A percentile compares a stretch with the other conserved stretches of the same genome.
phyloP scores from a whole-genome alignment of 2,888 invertebrate species.

The Crepidodera aurea region DNA sequence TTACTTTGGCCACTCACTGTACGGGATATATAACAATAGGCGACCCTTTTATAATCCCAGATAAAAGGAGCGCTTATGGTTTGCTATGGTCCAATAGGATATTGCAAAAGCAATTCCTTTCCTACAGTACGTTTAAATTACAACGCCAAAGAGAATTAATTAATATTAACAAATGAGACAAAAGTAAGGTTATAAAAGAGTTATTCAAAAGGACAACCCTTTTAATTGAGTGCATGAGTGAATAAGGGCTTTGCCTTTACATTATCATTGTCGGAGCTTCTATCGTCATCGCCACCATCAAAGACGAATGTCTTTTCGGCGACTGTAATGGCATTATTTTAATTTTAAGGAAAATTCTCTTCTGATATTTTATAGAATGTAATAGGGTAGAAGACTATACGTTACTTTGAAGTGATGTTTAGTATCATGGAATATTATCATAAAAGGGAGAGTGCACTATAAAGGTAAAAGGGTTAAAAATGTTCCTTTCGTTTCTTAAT shows the following conservation, averaged over 20 bases:
- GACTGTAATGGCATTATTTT: not conserved
- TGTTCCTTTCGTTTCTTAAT: too few species aligned
- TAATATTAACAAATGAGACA: not conserved
- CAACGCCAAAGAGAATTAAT: not conserved
- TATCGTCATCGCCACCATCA: slow-evolving; percentile 1
- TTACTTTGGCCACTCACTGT: too few species aligned
- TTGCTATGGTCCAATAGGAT: too few species aligned
- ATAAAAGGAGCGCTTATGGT: too few species aligned
- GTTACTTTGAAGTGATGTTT: slow-evolving; percentile 4
- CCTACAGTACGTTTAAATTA: too few species aligned
- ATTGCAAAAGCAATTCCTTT: too few species aligned
- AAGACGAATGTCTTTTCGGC: not conserved
- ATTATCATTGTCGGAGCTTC: slow-evolving; percentile 50
- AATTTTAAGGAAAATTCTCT: slow-evolving; percentile 12
- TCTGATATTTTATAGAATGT: not conserved
- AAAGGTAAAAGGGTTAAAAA: not conserved
- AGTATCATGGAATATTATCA: not conserved
- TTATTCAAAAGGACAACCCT: slow-evolving; percentile 41
- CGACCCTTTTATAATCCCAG: too few species aligned
- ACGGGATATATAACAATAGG: too few species aligned
- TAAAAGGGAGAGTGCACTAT: not conserved
- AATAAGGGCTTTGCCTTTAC: slow-evolving; percentile 55
- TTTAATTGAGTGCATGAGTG: slow-evolving; percentile 58
- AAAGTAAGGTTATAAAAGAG: not conserved
- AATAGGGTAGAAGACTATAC: not conserved